phyloP scores from a whole-genome alignment of 2,113 vertebrate species.

The Rhombomys opimus region DNA sequence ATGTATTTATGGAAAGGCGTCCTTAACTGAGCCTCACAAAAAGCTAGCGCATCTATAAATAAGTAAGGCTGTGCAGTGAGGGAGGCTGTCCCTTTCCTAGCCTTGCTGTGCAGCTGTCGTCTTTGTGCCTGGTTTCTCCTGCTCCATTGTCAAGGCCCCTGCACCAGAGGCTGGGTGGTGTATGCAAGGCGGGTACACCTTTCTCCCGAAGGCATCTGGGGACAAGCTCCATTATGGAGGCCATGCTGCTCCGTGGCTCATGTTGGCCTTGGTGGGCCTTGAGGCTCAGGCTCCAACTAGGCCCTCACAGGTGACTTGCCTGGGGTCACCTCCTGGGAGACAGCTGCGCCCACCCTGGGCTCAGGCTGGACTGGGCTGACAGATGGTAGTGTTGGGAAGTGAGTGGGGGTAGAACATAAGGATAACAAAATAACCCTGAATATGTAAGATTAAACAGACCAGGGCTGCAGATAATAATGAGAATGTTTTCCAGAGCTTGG shows the following conservation, averaged over 20 bases:
- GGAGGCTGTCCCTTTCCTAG: constrained; percentile 70
- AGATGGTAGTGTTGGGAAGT: constrained; percentile 81
- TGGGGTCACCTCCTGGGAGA: constrained; percentile 73
- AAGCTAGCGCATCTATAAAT: constrained; percentile 89
- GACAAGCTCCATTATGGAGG: constrained; percentile 74
- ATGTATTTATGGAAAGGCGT: constrained; percentile 85
- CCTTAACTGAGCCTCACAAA: constrained; percentile 84
- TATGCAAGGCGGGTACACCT: not conserved
- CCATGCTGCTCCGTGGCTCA: not conserved
- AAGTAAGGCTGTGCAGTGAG: constrained; percentile 84
- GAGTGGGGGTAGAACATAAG: constrained; percentile 47
- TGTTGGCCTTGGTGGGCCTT: not conserved
- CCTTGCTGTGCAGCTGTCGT: constrained; percentile 89
- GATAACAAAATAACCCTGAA: constrained; percentile 69
- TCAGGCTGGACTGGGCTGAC: constrained; percentile 80
- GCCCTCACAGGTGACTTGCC: constrained; percentile 71
- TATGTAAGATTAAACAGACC: constrained; percentile 81
- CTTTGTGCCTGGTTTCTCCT: constrained; percentile 89
- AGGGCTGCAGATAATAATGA: not conserved
- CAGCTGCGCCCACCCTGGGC: constrained; percentile 82
- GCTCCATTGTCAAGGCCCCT: constrained; percentile 85
- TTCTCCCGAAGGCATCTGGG: constrained; percentile 54
- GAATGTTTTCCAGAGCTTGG: not conserved
- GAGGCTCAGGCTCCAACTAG: constrained; percentile 59
- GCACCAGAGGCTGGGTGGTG: constrained; percentile 41